phyloP scores from a whole-genome alignment of 2,888 invertebrate species.

The Stenoptilia bipunctidactyla region DNA sequence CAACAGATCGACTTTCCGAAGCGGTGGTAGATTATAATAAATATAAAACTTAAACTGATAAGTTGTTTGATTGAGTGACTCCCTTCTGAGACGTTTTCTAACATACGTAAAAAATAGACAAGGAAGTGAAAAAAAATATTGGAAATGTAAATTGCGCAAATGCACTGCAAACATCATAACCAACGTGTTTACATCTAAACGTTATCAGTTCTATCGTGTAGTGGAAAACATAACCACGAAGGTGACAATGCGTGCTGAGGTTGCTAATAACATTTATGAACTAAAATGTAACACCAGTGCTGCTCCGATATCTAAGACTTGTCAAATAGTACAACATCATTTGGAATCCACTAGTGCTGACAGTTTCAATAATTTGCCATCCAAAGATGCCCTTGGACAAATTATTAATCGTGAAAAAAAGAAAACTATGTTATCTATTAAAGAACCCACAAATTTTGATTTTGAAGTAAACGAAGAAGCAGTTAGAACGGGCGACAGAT shows the following conservation, averaged over 20 bases:
- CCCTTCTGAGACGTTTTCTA: too few relatives aligned
- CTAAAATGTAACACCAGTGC: conserved; percentile 4
- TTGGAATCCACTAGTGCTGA: not conserved
- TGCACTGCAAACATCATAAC: too few relatives aligned
- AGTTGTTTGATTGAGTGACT: too few relatives aligned
- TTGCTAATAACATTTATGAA: too few relatives aligned
- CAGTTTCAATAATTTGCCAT: not conserved
- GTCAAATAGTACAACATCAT: conserved; percentile 10
- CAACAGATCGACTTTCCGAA: too few relatives aligned
- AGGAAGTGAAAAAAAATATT: not conserved
- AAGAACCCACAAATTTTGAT: conserved; percentile 1
- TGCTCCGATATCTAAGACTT: conserved; percentile 7
- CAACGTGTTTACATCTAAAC: too few relatives aligned
- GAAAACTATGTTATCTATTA: not conserved
- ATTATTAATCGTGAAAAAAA: not conserved
- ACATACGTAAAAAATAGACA: not conserved
- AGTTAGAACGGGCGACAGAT: not conserved
- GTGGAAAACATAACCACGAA: too few relatives aligned
- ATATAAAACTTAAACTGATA: too few relatives aligned
- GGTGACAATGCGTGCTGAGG: too few relatives aligned
- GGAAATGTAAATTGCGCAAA: too few relatives aligned
- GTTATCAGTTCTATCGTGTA: too few relatives aligned
- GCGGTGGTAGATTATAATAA: too few relatives aligned
- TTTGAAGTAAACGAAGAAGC: not conserved
- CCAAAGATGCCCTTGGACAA: not conserved